phyloP scores from a whole-genome alignment of 2,888 invertebrate genomes.

The Leucoma salicis region DNA sequence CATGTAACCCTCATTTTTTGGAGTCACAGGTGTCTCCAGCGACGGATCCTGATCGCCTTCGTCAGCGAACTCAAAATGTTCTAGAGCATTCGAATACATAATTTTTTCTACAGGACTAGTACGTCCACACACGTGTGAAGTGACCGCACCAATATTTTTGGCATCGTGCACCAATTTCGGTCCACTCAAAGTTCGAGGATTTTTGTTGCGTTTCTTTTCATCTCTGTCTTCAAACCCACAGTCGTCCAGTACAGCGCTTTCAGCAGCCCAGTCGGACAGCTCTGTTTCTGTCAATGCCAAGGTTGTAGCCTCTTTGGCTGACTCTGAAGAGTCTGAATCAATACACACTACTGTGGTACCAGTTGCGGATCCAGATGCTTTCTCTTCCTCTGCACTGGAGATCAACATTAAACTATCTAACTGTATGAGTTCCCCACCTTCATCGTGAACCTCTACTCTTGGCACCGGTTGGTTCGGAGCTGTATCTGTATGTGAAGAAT shows the following conservation, averaged over 20 bases:
- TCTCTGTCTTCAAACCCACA: constrained; percentile 77
- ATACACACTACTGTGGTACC: constrained; percentile 63
- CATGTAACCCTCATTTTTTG: constrained; percentile 68
- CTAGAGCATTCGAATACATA: constrained; percentile 82
- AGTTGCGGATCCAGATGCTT: constrained; percentile 56
- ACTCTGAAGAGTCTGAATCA: constrained; percentile 83
- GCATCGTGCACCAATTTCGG: constrained; percentile 66
- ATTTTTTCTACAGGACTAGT: constrained; percentile 53
- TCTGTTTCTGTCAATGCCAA: constrained; percentile 92
- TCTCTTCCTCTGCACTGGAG: constrained; percentile 52
- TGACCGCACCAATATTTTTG: constrained; percentile 62
- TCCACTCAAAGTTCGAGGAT: constrained; percentile 59
- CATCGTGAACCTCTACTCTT: constrained; percentile 87
- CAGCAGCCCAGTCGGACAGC: constrained; percentile 94
- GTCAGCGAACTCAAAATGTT: constrained; percentile 93
- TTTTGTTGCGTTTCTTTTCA: constrained; percentile 54
- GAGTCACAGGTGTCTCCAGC: constrained; percentile 76
- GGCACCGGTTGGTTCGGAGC: constrained; percentile 82
- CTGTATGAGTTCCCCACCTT: constrained; percentile 85
- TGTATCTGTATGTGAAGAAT: constrained; percentile 64
- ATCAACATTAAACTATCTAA: constrained; percentile 83
- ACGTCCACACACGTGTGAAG: constrained; percentile 71
- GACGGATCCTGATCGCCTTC: constrained; percentile 91
- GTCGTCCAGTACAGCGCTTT: constrained; percentile 89
- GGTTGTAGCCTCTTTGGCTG: constrained; percentile 86